Conservation (phyloP, 1,140 invertebrate genomes). For the Brachionus manjavacas region DNA sequence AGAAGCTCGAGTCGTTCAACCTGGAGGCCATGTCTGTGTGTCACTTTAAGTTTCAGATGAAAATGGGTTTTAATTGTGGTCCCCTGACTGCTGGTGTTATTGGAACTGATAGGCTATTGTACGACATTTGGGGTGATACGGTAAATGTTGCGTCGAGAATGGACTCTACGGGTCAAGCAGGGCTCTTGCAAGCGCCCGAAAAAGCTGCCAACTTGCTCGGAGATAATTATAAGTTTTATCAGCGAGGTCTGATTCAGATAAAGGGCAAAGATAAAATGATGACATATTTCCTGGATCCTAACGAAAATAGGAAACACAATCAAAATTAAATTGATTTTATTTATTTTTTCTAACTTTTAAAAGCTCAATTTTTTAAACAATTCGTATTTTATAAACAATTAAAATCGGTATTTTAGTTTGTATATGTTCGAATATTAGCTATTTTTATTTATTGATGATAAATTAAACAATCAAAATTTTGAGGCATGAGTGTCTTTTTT, state of each 20-base stretch:
- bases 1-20: constrained; percentile 76
- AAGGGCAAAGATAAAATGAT: constrained; percentile 61
- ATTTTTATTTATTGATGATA: neutral
- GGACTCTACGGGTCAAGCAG: constrained; percentile 68
- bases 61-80: constrained; percentile 67
- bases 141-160: constrained; percentile 90
- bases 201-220: constrained; percentile 59
- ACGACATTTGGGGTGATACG: constrained; percentile 97
- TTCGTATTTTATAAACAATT: neutral
- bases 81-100: constrained; percentile 92
- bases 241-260: constrained; percentile 53
- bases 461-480: neutral
- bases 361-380: neutral
- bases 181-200: constrained; percentile 62
- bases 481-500: neutral
- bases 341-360: neutral
- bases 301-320: constrained; percentile 36
- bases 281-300: constrained; percentile 62
- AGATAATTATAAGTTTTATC: constrained; percentile 58
- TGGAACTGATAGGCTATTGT: constrained; percentile 88
- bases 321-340: neutral
- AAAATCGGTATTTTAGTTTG: constrained; percentile 36
- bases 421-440: neutral
- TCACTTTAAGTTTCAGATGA: constrained; percentile 81
- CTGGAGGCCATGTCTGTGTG: constrained; percentile 74